Evolutionary conservation across 2,113 vertebrate species (phyloP).

Genomic region (Osmerus eperlanus): DNA sequence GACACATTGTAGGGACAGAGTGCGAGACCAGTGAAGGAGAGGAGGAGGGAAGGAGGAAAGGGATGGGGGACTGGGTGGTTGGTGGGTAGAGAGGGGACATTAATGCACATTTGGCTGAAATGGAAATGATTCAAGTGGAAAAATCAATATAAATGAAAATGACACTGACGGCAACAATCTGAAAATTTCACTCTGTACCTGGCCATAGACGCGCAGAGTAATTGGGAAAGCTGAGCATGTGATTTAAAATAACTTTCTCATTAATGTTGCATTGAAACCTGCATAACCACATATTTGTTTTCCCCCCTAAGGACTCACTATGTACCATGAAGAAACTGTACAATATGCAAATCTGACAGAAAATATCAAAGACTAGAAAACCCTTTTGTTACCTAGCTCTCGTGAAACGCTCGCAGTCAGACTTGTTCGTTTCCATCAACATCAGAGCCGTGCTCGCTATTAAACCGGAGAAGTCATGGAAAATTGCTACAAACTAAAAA

Average conservation of each 20-base stretch:
- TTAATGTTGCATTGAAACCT: background rate
- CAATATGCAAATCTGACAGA: background rate
- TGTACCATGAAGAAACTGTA: background rate
- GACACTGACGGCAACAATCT: slow-evolving; percentile 15
- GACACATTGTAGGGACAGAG: no score
- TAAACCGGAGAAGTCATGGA: background rate
- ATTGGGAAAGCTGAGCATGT: background rate
- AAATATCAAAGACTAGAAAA: no score
- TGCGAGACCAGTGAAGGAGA: background rate
- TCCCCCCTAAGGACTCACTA: background rate
- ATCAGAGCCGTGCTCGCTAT: background rate
- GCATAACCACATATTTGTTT: background rate
- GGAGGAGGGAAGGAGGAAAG: background rate
- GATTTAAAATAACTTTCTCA: background rate
- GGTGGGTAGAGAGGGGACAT: background rate
- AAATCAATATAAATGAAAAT: slow-evolving; percentile 27
- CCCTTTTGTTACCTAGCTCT: no score
- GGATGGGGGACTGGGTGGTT: background rate
- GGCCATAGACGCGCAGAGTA: background rate
- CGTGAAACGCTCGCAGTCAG: no score
- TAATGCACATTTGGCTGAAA: slow-evolving; percentile 3
- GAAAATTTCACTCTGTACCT: background rate
- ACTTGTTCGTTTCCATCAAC: no score
- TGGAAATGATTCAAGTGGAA: slow-evolving; percentile 18
- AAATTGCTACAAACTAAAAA: no score